Evolutionary conservation across 2,888 invertebrate genomes (phyloP), one percentile per base, ranked within the genome.

Genomic region (Cheilosia vulpina): DNA sequence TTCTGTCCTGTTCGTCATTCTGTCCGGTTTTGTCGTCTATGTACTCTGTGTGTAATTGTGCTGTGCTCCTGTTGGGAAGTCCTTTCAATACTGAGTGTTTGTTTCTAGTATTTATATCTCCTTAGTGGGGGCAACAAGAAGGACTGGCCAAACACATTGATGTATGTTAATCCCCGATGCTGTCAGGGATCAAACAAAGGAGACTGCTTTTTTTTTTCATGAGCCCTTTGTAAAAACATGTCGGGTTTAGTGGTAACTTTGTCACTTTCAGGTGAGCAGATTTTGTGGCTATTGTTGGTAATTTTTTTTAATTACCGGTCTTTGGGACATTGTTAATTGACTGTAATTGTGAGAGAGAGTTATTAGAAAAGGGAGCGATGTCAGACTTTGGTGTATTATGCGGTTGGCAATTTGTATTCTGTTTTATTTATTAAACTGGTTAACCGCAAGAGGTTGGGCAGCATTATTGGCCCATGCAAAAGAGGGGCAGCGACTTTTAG

Each of bases 111-210:
- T 69, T 77, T 76, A 60, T 60, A 47, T 55, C 58, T 50, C 41
- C 6, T 24, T n/a, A 72, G 31, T 52, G 27, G 43, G 53, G 31
- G n/a, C 34, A 11, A 17, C 27, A 13, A 21, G 4, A 21, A 11
- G 52, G 47, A 50, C 41, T 17, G n/a, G 38, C 50, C 62, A 78
- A 68, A 83, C 57, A 77, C 66, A 68, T 75, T 84, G 83, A 53
- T 68, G 79, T 78, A 79, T 79, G 83, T 84, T 84, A 84, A 84
- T 84, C 83, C 69, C 78, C 34, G 69, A 65, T 65, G 63, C 69
- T 84, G 78, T 79, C 83, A 79, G 31, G 78, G 83, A 84, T 84
- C 83, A 84, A 69, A 57, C 83, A 78, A 69, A 53, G 52, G 34
- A 24, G 58, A 27, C 31, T 13, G 41, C n/a, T 53, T 60, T 31